Evolutionary conservation across 1,140 invertebrate species (phyloP), one percentile per base, ranked within the genome.

Genomic region (Aporrectodea caliginosa): DNA sequence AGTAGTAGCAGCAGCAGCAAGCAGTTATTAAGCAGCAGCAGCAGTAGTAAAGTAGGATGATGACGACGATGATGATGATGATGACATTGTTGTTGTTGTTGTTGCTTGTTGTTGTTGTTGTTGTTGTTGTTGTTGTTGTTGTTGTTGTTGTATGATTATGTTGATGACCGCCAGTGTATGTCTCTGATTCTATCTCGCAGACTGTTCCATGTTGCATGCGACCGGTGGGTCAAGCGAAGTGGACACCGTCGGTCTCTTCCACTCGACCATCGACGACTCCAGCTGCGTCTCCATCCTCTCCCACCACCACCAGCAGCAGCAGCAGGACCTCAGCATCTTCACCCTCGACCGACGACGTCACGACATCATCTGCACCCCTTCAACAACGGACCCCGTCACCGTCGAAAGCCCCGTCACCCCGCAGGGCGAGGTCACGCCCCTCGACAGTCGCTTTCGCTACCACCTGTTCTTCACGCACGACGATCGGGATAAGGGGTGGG

Each of bases 381-480:
- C 43, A 22, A 58, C 43, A 58, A 6, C 43, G 43, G 22, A 58
- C 43, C 43, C 43, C 22, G 6, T 58, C 22, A 6, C 43, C 6
- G 43, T 22, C 43, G n/a, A n/a, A n/a, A n/a, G n/a, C n/a, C n/a
- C n/a, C n/a, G n/a, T n/a, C n/a, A n/a, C n/a, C n/a, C n/a, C n/a
- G n/a, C n/a, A n/a, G n/a, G n/a, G n/a, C n/a, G n/a, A n/a, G 14
- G 85, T 85, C 1, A 84, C 84, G 0, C 82, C 83, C 16, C 81
- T 86, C n/a, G 82, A 85, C 75, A 83, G 85, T 32, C 69, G 85
- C 1, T 85, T 86, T 78, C 76, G 84, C 35, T 86, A 84, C 78
- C 85, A 86, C 79, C 81, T 85, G 27, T 86, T 86, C 82, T 84
- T 86, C 77, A 84, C 84, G 0, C 84, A 86, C 81, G 84, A 84